Base-by-base conservation (phyloP, 2,888 invertebrate species). In the Pogonocherus hispidulus region DNA sequence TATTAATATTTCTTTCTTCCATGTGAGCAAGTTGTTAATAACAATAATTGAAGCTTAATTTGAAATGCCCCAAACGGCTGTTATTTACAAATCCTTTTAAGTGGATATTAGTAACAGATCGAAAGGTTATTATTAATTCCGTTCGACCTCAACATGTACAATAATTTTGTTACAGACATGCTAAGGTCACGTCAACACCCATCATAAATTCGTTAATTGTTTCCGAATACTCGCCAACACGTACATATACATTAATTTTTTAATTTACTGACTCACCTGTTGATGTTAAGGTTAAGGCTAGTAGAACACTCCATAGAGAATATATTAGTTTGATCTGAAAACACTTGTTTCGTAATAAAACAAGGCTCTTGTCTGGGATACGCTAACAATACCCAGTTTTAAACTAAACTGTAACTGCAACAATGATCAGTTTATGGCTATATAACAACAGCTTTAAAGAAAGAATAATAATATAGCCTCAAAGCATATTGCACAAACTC, bases 401-500 rank as follows among this genome's bases (percentile, higher is more conserved):
- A 1, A n/a, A 51, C 49, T 51, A 22, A 51, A 8, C 14, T 14
- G n/a, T 23, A 23, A 23, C 49, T 14, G 14, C n/a, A n/a, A n/a
- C 49, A 23, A 4, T 23, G n/a, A 14, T 14, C 49, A 51, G 23
- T 23, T 51, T 51, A 51, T 51, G 23, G 14, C 5, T 22, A 51
- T n/a, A n/a, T 51, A 51, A n/a, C 23, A 51, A 55, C 20, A 37
- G n/a, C 41, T 37, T 20, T 18, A 8, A n/a, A n/a, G n/a, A 41
- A 35, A 41, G 37, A 49, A 19, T 35, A 55, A 37, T 41, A 41
- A 14, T 37, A 11, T n/a, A 11, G 55, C 55, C 55, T 41, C 11
- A 11, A 41, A 55, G 37, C 18, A 37, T 44, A 18, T 57, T 57
- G 57, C 57, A 27, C 37, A 57, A 57, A 57, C 14, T 11, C 2